Evolutionary conservation across 1,140 invertebrate species (phyloP).

Genomic region (Nephila pilipes): DNA sequence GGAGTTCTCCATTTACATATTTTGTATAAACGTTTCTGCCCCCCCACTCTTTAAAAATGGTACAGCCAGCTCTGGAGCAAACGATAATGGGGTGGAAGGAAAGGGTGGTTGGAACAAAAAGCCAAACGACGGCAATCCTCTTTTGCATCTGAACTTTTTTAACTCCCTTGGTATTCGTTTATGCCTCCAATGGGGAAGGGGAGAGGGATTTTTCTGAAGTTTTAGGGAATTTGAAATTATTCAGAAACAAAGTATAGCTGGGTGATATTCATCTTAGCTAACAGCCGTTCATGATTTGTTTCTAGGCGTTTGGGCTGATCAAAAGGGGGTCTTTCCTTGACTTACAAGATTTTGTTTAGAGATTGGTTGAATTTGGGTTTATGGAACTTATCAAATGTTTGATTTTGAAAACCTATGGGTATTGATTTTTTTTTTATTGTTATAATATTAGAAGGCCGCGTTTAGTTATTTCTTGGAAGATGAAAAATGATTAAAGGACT

Average conservation of each 20-base stretch:
- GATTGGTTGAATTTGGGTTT: background rate
- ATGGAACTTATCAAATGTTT: too few species aligned
- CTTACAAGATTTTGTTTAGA: background rate
- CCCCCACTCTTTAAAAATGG: constrained; percentile 11
- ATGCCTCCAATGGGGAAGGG: background rate
- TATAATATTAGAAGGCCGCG: too few species aligned
- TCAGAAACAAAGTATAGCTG: constrained; percentile 50
- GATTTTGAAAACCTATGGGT: too few species aligned
- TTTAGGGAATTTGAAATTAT: constrained; percentile 53
- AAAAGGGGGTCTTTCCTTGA: background rate
- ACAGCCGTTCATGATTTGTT: constrained; percentile 69
- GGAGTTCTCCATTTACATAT: constrained; percentile 45
- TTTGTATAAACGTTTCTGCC: constrained; percentile 1
- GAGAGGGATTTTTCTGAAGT: constrained; percentile 51
- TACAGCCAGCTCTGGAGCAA: background rate
- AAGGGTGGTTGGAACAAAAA: constrained; percentile 26
- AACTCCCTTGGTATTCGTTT: constrained; percentile 11
- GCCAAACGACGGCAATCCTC: constrained; percentile 5
- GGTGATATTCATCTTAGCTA: constrained; percentile 60
- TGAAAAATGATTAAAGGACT: too few species aligned
- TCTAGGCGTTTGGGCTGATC: background rate
- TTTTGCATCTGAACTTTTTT: constrained; percentile 26
- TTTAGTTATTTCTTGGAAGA: too few species aligned
- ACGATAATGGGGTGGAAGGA: background rate
- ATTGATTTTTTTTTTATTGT: too few species aligned